Percentiles rank a stretch among this genome's conserved stretches.
phyloP scores from a whole-genome alignment of 1,140 invertebrate genomes.

The Lucilia cuprina region DNA sequence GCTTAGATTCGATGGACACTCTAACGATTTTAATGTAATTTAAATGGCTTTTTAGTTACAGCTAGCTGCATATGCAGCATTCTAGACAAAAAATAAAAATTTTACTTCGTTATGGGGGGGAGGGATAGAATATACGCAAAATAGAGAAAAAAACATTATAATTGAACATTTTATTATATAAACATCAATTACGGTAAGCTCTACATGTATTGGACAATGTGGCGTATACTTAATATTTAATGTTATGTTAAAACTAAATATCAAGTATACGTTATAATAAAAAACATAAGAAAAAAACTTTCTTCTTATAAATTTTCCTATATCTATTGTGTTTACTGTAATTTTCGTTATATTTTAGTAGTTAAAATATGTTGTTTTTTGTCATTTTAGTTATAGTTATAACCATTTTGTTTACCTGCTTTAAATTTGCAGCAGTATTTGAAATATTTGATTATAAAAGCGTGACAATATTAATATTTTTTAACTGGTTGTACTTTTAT shows the following conservation, averaged over 20 bases:
- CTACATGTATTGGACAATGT: no score
- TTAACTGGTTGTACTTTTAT: not conserved
- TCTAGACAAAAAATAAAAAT: not conserved
- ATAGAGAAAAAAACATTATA: not conserved
- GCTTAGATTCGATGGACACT: slow-evolving; percentile 30
- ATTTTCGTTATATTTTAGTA: not conserved
- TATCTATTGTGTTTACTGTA: not conserved
- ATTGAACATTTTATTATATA: not conserved
- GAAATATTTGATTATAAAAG: not conserved
- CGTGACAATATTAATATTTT: slow-evolving; percentile 5
- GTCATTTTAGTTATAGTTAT: not conserved
- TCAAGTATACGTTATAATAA: no score
- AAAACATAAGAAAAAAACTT: no score
- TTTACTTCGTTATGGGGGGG: no score
- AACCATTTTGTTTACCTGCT: not conserved
- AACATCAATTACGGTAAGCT: not conserved
- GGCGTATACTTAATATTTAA: no score
- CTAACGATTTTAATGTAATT: slow-evolving; percentile 34
- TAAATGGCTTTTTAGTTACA: slow-evolving; percentile 30
- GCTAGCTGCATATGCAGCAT: slow-evolving; percentile 1
- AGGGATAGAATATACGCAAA: not conserved
- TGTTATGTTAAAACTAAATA: no score
- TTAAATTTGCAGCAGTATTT: not conserved
- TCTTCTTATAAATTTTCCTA: not conserved
- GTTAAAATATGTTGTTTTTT: not conserved